phyloP scores from a whole-genome alignment of 1,140 invertebrate genomes.

The Carposina sasakii region DNA sequence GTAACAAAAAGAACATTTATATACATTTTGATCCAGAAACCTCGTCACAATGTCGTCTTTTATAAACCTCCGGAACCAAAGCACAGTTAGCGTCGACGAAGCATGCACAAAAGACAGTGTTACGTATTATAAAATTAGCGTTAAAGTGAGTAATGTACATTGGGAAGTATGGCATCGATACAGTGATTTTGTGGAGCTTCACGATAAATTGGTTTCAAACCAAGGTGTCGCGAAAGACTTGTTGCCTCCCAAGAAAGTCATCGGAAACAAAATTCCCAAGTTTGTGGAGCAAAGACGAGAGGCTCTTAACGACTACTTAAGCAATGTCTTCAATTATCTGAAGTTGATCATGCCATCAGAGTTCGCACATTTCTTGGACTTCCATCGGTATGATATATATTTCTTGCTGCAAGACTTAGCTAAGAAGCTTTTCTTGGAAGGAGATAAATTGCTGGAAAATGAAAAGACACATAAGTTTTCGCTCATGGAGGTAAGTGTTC shows the following conservation, averaged over 20 bases:
- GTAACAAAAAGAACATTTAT: no score
- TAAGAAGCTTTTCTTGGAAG: constrained; percentile 79
- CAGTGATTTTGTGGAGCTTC: constrained; percentile 90
- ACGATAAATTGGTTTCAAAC: constrained; percentile 85
- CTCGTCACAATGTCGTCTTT: constrained; percentile 61
- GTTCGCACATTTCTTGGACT: constrained; percentile 84
- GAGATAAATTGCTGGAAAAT: constrained; percentile 76
- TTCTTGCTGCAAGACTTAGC: constrained; percentile 87
- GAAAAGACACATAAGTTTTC: constrained; percentile 78
- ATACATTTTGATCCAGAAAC: no score
- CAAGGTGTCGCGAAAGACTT: constrained; percentile 87
- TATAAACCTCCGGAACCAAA: constrained; percentile 56
- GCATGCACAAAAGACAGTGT: constrained; percentile 60
- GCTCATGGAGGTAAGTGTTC: constrained; percentile 79
- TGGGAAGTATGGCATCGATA: constrained; percentile 91
- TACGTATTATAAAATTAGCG: constrained; percentile 66
- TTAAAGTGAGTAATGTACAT: constrained; percentile 77
- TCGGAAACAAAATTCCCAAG: constrained; percentile 76
- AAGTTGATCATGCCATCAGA: constrained; percentile 82
- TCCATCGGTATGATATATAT: constrained; percentile 87
- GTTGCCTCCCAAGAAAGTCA: constrained; percentile 92
- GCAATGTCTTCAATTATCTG: constrained; percentile 82
- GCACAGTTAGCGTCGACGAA: constrained; percentile 55
- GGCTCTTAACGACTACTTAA: constrained; percentile 87
- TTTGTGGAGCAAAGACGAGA: constrained; percentile 89